A percentile compares a stretch with the other conserved stretches of the same genome.
Conservation (phyloP, 2,888 invertebrate genomes). For the Holacanthella duospinosa region DNA sequence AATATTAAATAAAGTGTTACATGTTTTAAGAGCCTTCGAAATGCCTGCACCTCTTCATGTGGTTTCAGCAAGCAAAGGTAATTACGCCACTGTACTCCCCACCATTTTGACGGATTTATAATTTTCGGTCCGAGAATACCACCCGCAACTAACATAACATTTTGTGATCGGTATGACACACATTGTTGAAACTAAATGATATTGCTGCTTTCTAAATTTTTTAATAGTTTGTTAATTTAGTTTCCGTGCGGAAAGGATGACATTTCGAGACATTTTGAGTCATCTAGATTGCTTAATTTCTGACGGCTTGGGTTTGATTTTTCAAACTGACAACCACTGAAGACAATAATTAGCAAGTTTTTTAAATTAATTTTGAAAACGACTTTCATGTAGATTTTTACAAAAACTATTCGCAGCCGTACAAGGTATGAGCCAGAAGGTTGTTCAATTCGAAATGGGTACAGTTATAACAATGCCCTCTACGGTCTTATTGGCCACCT, state of each 20-base stretch:
- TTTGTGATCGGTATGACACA: slow-evolving; percentile 22
- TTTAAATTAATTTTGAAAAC: neutral
- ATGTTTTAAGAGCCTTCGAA: too few species aligned
- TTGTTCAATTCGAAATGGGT: slow-evolving; percentile 16
- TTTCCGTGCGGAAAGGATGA: slow-evolving; percentile 20
- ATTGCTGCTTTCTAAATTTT: neutral
- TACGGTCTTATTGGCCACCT: slow-evolving; percentile 17
- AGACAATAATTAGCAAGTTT: slow-evolving; percentile 18
- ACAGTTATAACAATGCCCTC: slow-evolving; percentile 23
- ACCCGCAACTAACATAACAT: slow-evolving; percentile 16
- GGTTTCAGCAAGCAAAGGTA: too few species aligned
- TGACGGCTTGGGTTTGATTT: slow-evolving; percentile 10
- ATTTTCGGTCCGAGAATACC: too few species aligned
- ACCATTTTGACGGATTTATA: too few species aligned
- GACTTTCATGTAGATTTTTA: neutral
- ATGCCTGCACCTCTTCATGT: too few species aligned
- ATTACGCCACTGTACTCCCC: too few species aligned
- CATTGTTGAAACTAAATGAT: too few species aligned
- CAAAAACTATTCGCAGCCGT: slow-evolving; percentile 13
- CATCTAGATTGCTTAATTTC: slow-evolving; percentile 20
- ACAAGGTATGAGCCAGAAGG: slow-evolving; percentile 16
- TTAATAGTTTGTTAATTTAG: too few species aligned
- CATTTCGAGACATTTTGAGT: slow-evolving; percentile 26
- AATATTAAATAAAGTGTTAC: too few species aligned
- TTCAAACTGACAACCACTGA: slow-evolving; percentile 12